These are phyloP conservation scores for Amphipoea oculea DNA, from an alignment of 2,888 invertebrate genomes.

Conservation along the genomic window DNA sequence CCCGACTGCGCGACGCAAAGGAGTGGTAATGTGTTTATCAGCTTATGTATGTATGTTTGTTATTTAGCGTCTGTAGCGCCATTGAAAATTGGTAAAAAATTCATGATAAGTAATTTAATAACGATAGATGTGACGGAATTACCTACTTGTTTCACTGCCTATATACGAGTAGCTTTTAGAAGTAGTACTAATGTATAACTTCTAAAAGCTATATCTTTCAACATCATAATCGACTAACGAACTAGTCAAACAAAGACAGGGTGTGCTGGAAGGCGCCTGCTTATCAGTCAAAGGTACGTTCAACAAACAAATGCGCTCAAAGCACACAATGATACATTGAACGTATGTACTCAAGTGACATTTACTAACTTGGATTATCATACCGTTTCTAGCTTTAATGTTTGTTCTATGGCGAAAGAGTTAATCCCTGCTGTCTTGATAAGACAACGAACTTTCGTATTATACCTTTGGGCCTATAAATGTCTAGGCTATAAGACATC, in stretches of 20 bases:
- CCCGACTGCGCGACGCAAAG: no score
- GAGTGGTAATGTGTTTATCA: no score
- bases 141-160: conserved; percentile 10
- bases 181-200: conserved; percentile 2
- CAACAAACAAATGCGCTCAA: conserved; percentile 76
- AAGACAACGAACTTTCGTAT: conserved; percentile 53
- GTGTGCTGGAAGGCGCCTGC: conserved; percentile 71
- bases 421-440: conserved; percentile 57
- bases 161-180: no score
- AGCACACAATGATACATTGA: conserved; percentile 65
- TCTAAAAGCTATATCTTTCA: conserved; percentile 12
- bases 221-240: conserved; percentile 46
- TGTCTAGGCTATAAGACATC: background rate
- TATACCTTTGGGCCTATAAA: conserved; percentile 11
- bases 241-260: conserved; percentile 55
- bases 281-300: conserved; percentile 88
- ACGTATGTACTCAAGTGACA: conserved; percentile 56
- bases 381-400: conserved; percentile 67
- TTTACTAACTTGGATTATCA: conserved; percentile 63
- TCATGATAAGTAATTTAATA: background rate
- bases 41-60: no score
- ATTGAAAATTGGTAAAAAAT: background rate
- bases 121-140: background rate
- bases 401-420: conserved; percentile 57
- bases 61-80: no score